Evolutionary conservation across 2,113 vertebrate species (phyloP).

Genomic region (Protomyctophum bolini): DNA sequence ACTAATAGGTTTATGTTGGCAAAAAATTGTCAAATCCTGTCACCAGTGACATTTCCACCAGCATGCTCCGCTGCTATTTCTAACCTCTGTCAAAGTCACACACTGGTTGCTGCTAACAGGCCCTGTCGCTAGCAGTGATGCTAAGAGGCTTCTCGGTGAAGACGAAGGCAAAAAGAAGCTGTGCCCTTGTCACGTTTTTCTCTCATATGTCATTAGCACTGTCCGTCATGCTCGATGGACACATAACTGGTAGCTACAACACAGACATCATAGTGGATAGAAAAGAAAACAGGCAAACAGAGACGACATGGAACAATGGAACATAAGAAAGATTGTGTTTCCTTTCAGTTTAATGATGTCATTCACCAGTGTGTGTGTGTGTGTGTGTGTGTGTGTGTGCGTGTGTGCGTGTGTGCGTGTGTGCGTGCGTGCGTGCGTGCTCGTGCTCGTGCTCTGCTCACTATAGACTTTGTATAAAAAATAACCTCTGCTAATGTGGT

Average conservation of each 20-base stretch:
- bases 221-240: neutral
- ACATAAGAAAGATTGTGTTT: too few species aligned
- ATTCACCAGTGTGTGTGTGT: too few species aligned
- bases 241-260: neutral
- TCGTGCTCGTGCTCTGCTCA: neutral
- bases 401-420: too few species aligned
- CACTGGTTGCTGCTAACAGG: conserved; percentile 16
- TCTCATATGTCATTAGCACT: neutral
- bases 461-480: neutral
- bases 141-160: conserved; percentile 8
- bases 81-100: conserved; percentile 1
- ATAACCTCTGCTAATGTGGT: too few species aligned
- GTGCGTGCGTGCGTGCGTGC: too few species aligned
- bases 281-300: conserved; percentile 22
- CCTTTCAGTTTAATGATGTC: too few species aligned
- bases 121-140: neutral
- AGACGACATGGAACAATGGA: neutral
- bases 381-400: too few species aligned
- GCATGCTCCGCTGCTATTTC: conserved; percentile 45
- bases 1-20: conserved; percentile 53
- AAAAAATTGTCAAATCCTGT: conserved; percentile 53
- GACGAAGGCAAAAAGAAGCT: neutral
- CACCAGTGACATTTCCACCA: conserved; percentile 46
- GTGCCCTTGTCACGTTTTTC: neutral
- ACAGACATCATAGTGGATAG: neutral